These are phyloP conservation scores for Brenthis ino DNA, from an alignment of 2,888 invertebrate genomes.

Conservation along the genomic window DNA sequence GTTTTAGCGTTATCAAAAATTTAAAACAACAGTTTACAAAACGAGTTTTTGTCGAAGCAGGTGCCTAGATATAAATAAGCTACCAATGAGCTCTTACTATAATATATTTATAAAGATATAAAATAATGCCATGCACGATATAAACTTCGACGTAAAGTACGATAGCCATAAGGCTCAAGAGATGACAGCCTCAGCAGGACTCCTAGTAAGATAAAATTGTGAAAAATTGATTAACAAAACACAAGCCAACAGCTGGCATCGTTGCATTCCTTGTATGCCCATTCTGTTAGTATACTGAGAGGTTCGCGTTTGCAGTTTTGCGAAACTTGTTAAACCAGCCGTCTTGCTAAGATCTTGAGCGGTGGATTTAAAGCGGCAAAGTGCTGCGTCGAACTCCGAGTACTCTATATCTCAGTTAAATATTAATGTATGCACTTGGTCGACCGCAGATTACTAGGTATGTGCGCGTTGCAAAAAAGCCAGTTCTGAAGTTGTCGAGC, in stretches of 20 bases:
- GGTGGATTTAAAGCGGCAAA: constrained; percentile 39
- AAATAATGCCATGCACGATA: not conserved
- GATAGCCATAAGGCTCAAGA: constrained; percentile 33
- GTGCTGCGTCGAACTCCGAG: constrained; percentile 24
- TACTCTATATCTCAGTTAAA: constrained; percentile 33
- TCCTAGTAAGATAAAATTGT: constrained; percentile 48
- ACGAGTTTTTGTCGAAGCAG: constrained; percentile 23
- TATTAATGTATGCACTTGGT: constrained; percentile 33
- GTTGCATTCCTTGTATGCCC: constrained; percentile 60
- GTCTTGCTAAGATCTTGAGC: constrained; percentile 30
- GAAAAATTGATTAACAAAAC: constrained; percentile 58
- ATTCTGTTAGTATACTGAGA: constrained; percentile 44
- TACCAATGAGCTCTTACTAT: constrained; percentile 11
- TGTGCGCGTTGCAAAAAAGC: constrained; percentile 33
- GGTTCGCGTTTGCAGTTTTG: constrained; percentile 35
- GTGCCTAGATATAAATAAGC: constrained; percentile 24
- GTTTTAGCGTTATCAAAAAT: no score
- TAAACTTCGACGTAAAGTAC: constrained; percentile 25
- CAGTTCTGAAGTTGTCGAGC: constrained; percentile 37
- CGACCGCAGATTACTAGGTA: constrained; percentile 27
- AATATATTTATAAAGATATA: not conserved
- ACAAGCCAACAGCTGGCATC: constrained; percentile 58
- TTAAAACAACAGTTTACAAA: constrained; percentile 4
- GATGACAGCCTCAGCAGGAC: constrained; percentile 35
- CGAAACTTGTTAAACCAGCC: constrained; percentile 31